These are phyloP conservation scores for Eulemur coronatus DNA, from an alignment of 2,797 vertebrate genomes.

Conservation along the genomic window DNA sequence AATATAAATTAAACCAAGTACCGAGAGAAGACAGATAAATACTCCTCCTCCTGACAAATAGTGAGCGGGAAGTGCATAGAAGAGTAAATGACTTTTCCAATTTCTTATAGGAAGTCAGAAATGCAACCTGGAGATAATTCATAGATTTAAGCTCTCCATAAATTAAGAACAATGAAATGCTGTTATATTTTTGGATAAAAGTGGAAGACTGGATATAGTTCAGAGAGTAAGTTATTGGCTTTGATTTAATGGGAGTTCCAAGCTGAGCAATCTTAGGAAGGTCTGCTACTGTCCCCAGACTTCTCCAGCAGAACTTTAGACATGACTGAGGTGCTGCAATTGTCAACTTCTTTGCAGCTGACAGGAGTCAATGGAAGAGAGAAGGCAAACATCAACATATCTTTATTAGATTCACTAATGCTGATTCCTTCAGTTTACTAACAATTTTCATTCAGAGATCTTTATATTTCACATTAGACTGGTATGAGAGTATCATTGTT, in stretches of 20 bases:
- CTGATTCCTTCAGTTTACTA: background rate
- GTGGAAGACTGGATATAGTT: background rate
- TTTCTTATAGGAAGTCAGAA: slow-evolving; percentile 49
- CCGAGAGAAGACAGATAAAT: slow-evolving; percentile 21
- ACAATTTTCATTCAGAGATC: background rate
- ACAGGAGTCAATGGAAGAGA: background rate
- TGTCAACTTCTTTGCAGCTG: background rate
- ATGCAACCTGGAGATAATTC: slow-evolving; percentile 39
- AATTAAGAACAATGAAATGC: slow-evolving; percentile 41
- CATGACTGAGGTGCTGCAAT: accelerated
- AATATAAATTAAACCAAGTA: slow-evolving; percentile 57
- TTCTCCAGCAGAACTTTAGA: background rate
- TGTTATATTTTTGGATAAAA: slow-evolving; percentile 41
- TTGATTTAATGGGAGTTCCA: slow-evolving; percentile 35
- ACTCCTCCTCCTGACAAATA: slow-evolving; percentile 18
- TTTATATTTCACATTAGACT: background rate
- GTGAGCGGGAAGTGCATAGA: background rate
- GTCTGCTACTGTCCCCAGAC: background rate
- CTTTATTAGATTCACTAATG: background rate
- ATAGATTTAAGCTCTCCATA: slow-evolving; percentile 49
- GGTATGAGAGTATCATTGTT: background rate
- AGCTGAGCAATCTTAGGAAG: background rate
- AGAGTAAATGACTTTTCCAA: slow-evolving; percentile 54
- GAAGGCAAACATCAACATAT: background rate
- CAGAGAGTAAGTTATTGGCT: background rate